Evolutionary conservation across 2,113 vertebrate genomes (phyloP).

Genomic region (Leptodactylus fuscus): DNA sequence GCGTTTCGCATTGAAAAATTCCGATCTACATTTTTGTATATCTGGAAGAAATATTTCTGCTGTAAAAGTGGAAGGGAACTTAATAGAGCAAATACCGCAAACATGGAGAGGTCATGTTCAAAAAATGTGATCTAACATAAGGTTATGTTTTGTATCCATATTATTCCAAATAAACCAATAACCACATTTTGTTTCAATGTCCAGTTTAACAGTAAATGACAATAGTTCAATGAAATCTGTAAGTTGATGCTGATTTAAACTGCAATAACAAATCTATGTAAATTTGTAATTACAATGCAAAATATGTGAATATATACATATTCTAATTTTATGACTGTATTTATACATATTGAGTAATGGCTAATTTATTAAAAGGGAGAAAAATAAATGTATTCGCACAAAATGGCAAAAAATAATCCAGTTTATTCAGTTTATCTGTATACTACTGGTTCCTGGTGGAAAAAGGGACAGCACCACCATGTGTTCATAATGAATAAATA

Average conservation of each 20-base stretch:
- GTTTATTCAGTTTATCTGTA: neutral
- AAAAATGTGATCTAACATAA: slow-evolving; percentile 29
- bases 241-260: neutral
- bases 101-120: slow-evolving; percentile 61
- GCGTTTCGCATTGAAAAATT: slow-evolving; percentile 97
- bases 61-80: slow-evolving; percentile 71
- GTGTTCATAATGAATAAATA: slow-evolving; percentile 17
- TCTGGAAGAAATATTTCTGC: slow-evolving; percentile 91
- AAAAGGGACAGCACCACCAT: slow-evolving; percentile 19
- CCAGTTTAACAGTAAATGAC: slow-evolving; percentile 41
- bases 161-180: slow-evolving; percentile 47
- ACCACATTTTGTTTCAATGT: slow-evolving; percentile 26
- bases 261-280: slow-evolving; percentile 3
- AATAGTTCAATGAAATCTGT: neutral
- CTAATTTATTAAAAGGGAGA: slow-evolving; percentile 16
- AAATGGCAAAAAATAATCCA: neutral
- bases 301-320: slow-evolving; percentile 33
- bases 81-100: slow-evolving; percentile 2
- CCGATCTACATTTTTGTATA: slow-evolving; percentile 86
- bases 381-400: slow-evolving; percentile 25
- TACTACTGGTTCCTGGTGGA: neutral
- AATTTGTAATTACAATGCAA: neutral
- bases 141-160: slow-evolving; percentile 41
- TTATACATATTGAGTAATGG: slow-evolving; percentile 15
- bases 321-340: slow-evolving; percentile 38